phyloP scores from a whole-genome alignment of 2,113 vertebrate species.

The Felis catus region F.catus_Fca126_mat1.0 CM031413.1:77430501-77431000 shows the following conservation, averaged over 20 bases:
- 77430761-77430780: too few species aligned
- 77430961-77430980: not conserved
- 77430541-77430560: not conserved
- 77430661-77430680: too few species aligned
- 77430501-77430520: not conserved
- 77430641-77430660: too few species aligned
- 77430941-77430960: not conserved
- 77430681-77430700: too few species aligned
- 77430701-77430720: too few species aligned
- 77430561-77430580: not conserved
- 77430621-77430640: too few species aligned
- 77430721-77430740: too few species aligned
- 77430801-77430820: not conserved
- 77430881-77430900: not conserved
- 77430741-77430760: too few species aligned
- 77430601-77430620: too few species aligned
- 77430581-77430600: too few species aligned
- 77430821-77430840: not conserved
- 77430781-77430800: not conserved
- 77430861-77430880: not conserved
- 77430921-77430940: not conserved
- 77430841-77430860: conserved; percentile 22
- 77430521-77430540: conserved; percentile 13
- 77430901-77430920: not conserved
- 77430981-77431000: not conserved